These are phyloP conservation scores for Acanthornis magna DNA, from an alignment of 2,797 vertebrate species.

Conservation along the genomic window DNA sequence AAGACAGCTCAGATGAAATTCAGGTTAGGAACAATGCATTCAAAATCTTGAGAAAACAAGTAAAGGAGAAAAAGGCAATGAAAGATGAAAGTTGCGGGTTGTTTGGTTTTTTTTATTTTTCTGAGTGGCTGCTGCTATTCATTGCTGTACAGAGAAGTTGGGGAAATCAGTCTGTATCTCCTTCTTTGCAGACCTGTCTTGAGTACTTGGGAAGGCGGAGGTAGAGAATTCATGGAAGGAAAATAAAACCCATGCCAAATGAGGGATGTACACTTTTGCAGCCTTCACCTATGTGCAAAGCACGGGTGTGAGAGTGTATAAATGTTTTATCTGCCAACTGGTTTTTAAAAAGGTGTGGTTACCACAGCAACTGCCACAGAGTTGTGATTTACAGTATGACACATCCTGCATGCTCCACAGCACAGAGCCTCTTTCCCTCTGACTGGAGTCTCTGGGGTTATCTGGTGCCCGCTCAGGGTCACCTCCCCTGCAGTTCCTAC, in stretches of 20 bases:
- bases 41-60: background rate
- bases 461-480: accelerated
- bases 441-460: background rate
- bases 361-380: background rate
- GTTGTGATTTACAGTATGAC: background rate
- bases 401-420: background rate
- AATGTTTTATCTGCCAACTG: background rate
- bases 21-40: background rate
- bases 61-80: background rate
- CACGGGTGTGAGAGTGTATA: background rate
- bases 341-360: conserved; percentile 25
- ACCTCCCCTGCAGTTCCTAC: background rate
- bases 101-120: background rate
- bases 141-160: background rate
- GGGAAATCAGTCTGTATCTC: background rate
- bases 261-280: background rate
- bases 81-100: background rate
- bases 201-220: background rate
- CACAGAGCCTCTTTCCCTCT: background rate
- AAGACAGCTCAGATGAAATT: background rate
- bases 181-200: background rate
- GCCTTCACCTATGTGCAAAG: background rate
- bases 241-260: background rate
- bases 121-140: background rate
- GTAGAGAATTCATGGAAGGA: background rate